Conservation (phyloP, 2,888 invertebrate species). For the Cheilosia vernalis region DNA sequence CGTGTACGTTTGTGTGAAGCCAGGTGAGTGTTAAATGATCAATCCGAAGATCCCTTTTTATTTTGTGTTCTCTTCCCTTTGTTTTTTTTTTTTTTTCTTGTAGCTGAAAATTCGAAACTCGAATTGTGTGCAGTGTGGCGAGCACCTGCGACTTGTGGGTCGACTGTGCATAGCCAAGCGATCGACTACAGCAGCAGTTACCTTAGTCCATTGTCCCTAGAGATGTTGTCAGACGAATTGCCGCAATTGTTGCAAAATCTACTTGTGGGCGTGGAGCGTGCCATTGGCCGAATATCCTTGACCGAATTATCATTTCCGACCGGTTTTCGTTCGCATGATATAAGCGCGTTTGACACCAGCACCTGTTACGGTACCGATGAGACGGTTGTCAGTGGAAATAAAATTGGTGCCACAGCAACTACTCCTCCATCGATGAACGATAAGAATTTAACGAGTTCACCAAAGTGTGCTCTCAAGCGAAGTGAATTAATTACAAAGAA, state of each 20-base stretch:
- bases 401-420: constrained; percentile 69
- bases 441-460: constrained; percentile 82
- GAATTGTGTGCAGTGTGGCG: constrained; percentile 82
- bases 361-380: constrained; percentile 50
- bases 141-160: constrained; percentile 76
- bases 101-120: constrained; percentile 77
- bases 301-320: constrained; percentile 87
- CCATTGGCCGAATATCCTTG: constrained; percentile 87
- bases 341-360: constrained; percentile 52
- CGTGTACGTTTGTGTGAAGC: constrained; percentile 87
- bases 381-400: constrained; percentile 51
- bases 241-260: constrained; percentile 87
- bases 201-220: constrained; percentile 82
- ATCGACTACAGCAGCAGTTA: constrained; percentile 80
- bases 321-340: constrained; percentile 84
- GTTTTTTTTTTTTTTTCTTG: neutral
- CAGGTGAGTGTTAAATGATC: constrained; percentile 77
- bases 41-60: constrained; percentile 72
- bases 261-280: constrained; percentile 88
- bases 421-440: constrained; percentile 70
- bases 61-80: constrained; percentile 75
- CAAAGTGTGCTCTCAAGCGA: constrained; percentile 83
- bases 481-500: constrained; percentile 84
- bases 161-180: constrained; percentile 79
- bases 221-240: constrained; percentile 84